Conservation (phyloP, 2,888 invertebrate species). For the Dolomedes plantarius region DNA sequence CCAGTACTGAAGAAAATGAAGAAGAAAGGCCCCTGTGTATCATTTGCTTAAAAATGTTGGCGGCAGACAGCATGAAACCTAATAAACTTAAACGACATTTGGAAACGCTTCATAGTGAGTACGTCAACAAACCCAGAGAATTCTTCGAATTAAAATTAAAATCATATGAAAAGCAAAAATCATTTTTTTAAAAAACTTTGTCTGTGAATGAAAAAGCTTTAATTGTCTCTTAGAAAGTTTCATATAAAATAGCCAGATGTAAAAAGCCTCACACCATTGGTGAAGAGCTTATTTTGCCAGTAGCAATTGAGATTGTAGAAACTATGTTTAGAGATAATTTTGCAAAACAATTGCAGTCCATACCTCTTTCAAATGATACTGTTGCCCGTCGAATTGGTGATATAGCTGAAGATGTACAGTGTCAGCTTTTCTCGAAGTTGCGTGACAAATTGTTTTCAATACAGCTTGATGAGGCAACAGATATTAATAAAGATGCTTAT, state of each 20-base stretch:
- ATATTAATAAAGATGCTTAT: constrained; percentile 37
- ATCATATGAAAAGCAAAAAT: constrained; percentile 6
- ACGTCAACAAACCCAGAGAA: constrained; percentile 3
- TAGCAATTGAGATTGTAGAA: constrained; percentile 25
- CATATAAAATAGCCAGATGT: constrained; percentile 58
- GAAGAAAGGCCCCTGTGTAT: constrained; percentile 26
- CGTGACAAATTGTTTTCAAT: constrained; percentile 15
- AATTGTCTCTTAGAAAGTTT: constrained; percentile 42
- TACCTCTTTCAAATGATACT: constrained; percentile 43
- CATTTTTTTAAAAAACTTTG: constrained; percentile 7
- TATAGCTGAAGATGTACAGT: constrained; percentile 44
- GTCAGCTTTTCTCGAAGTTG: constrained; percentile 25
- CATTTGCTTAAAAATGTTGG: constrained; percentile 12
- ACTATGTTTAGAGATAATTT: constrained; percentile 24
- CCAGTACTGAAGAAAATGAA: constrained; percentile 17
- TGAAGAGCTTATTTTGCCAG: constrained; percentile 41
- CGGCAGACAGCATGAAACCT: constrained; percentile 26
- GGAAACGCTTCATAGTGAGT: constrained; percentile 19
- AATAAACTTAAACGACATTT: constrained; percentile 15
- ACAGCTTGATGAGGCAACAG: constrained; percentile 24
- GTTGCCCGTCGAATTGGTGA: constrained; percentile 36
- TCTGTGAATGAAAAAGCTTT: constrained; percentile 41
- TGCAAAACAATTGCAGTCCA: constrained; percentile 16
- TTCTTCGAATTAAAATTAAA: neutral
- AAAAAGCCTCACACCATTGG: constrained; percentile 50